Evolutionary conservation across 2,797 vertebrate genomes (phyloP).

Genomic region (Podargus strigoides): DNA sequence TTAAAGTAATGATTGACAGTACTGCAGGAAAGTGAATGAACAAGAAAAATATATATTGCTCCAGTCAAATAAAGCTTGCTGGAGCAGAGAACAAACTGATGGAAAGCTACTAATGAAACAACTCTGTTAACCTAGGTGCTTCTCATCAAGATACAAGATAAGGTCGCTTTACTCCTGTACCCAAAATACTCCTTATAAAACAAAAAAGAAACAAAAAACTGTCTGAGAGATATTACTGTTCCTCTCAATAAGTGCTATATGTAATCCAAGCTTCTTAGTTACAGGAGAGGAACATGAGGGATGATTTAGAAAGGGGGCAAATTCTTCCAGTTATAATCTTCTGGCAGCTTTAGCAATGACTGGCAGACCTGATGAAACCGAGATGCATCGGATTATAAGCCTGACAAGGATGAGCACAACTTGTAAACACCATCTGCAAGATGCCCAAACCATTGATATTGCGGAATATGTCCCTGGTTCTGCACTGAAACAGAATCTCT

Average conservation of each 20-base stretch:
- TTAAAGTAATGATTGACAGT: not conserved
- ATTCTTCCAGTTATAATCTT: not conserved
- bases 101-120: not conserved
- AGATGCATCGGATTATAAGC: not conserved
- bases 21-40: not conserved
- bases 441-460: not conserved
- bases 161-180: not conserved
- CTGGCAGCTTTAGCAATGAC: not conserved
- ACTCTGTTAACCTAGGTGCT: not conserved
- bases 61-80: not conserved
- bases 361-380: not conserved
- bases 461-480: not conserved
- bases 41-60: not conserved
- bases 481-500: not conserved
- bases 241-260: not conserved
- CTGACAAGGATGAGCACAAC: not conserved
- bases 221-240: not conserved
- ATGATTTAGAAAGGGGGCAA: not conserved
- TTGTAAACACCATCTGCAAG: constrained; percentile 37
- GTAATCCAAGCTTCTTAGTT: not conserved
- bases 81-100: not conserved
- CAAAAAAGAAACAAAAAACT: not conserved
- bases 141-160: not conserved
- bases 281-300: not conserved
- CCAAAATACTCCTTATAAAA: not conserved